Conservation (phyloP, 2,888 invertebrate genomes). For the Omphaloscelis lunosa region DNA sequence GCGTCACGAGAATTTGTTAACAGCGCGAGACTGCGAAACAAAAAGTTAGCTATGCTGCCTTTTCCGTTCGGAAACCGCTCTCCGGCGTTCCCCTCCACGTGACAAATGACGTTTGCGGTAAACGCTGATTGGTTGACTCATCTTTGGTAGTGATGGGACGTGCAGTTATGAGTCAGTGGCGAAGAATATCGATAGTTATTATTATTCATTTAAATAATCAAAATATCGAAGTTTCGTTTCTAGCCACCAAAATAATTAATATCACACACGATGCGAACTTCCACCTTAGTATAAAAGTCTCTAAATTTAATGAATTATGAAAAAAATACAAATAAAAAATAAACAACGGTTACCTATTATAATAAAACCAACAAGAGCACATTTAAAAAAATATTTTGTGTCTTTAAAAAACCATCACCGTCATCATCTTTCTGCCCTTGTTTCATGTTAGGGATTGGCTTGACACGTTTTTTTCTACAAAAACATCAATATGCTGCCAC, state of each 20-base stretch:
- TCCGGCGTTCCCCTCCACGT: constrained; percentile 74
- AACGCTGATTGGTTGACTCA: constrained; percentile 65
- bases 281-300: no score
- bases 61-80: constrained; percentile 72
- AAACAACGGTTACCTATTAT: not conserved
- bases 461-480: no score
- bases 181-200: constrained; percentile 40
- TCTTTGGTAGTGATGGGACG: constrained; percentile 8
- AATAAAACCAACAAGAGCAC: not conserved
- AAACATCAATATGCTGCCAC: no score
- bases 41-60: constrained; percentile 61
- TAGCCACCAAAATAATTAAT: not conserved
- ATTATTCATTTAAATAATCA: not conserved
- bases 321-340: no score
- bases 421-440: no score
- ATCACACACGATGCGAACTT: not conserved
- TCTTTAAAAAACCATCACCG: no score
- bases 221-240: not conserved
- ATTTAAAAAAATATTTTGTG: no score
- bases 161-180: not conserved
- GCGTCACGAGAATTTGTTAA: constrained; percentile 76
- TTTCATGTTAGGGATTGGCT: no score
- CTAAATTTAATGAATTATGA: no score
- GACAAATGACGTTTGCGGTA: constrained; percentile 68
- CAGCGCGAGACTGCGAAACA: constrained; percentile 68